Conservation (phyloP, 1,140 invertebrate species). For the Diploscapter pachys region DNA sequence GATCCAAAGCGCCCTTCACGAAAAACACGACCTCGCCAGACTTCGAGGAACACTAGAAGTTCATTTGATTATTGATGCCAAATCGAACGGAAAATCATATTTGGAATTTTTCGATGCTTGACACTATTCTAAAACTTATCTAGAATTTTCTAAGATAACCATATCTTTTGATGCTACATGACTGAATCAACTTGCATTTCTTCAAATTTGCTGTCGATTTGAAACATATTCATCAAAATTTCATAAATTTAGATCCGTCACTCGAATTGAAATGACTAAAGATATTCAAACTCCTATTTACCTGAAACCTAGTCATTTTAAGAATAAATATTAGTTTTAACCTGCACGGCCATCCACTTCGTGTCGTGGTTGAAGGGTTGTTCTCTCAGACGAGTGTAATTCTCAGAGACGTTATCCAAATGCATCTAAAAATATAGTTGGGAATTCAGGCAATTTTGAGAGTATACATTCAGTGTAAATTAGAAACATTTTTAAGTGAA, state of each 20-base stretch:
- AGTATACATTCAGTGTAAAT: background rate
- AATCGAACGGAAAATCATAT: no score
- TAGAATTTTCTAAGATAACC: background rate
- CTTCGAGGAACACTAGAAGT: slow-evolving; percentile 13
- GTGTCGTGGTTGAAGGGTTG: slow-evolving; percentile 94
- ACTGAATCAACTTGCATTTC: no score
- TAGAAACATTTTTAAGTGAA: background rate
- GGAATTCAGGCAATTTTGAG: no score
- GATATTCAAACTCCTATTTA: no score
- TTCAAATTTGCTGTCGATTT: no score
- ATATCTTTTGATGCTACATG: background rate
- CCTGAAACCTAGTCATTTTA: no score
- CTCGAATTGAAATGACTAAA: no score
- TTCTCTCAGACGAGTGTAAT: slow-evolving; percentile 83
- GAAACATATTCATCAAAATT: slow-evolving; percentile 27
- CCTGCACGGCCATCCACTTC: slow-evolving; percentile 91
- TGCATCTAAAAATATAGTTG: no score
- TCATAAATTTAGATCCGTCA: background rate
- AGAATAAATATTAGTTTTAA: background rate
- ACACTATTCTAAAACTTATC: no score
- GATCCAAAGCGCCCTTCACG: slow-evolving; percentile 91
- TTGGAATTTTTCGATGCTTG: no score
- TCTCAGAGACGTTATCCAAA: slow-evolving; percentile 71
- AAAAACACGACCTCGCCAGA: slow-evolving; percentile 63
- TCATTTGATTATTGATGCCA: no score